These are phyloP conservation scores for Telenomus remus DNA, from an alignment of 1,140 invertebrate genomes.

Conservation along the genomic window DNA sequence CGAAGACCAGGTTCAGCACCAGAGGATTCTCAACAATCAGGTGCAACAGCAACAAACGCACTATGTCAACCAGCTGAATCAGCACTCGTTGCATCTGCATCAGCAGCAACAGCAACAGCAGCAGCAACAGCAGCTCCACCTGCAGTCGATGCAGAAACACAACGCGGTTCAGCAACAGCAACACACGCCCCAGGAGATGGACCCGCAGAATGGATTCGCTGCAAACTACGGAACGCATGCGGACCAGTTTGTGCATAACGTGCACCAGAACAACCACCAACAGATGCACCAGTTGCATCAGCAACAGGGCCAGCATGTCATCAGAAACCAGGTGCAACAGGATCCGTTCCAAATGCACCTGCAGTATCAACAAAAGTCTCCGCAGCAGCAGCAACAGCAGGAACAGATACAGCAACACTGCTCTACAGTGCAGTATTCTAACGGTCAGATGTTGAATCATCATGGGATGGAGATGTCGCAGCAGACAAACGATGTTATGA, in stretches of 20 bases:
- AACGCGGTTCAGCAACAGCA: constrained; percentile 70
- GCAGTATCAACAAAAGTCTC: constrained; percentile 65
- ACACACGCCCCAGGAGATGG: constrained; percentile 63
- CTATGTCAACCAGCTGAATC: constrained; percentile 63
- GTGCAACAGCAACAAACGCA: constrained; percentile 66
- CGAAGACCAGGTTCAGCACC: constrained; percentile 64
- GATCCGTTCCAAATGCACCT: constrained; percentile 70
- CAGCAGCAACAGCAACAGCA: constrained; percentile 59
- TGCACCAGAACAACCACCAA: constrained; percentile 65
- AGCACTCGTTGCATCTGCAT: constrained; percentile 60
- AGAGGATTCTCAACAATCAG: constrained; percentile 54
- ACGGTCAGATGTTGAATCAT: constrained; percentile 66
- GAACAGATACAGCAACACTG: constrained; percentile 67
- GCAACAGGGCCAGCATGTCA: constrained; percentile 60
- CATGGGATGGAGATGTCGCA: constrained; percentile 64
- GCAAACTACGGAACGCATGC: constrained; percentile 64
- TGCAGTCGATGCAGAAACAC: constrained; percentile 69
- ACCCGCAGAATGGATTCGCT: constrained; percentile 56
- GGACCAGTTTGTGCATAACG: constrained; percentile 68
- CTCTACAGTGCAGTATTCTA: constrained; percentile 64
- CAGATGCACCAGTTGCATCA: constrained; percentile 67
- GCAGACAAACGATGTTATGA: constrained; percentile 63
- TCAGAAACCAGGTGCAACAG: constrained; percentile 62
- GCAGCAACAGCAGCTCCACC: constrained; percentile 59
- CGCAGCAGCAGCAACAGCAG: constrained; percentile 64